phyloP scores from a whole-genome alignment of 1,140 invertebrate genomes.

The Manduca sexta region DNA sequence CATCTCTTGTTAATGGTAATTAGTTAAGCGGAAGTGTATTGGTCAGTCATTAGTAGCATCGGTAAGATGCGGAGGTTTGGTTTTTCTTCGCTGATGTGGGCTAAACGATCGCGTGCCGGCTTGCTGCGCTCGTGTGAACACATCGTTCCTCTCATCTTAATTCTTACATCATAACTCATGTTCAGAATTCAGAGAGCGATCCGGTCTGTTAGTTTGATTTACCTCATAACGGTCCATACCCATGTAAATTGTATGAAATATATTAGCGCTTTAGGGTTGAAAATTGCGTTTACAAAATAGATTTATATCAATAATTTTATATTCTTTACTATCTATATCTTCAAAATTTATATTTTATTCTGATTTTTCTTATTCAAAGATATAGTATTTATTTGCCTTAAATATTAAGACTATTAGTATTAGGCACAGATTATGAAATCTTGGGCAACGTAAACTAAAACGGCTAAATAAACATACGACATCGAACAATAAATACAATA shows the following conservation, averaged over 20 bases:
- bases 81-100: slow-evolving; percentile 41
- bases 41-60: slow-evolving; percentile 54
- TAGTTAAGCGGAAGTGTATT: slow-evolving; percentile 50
- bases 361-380: no score
- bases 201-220: slow-evolving; percentile 38
- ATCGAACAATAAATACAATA: no score
- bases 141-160: slow-evolving; percentile 1
- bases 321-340: no score
- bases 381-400: no score
- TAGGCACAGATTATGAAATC: no score
- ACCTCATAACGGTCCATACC: slow-evolving; percentile 27
- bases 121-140: slow-evolving; percentile 32
- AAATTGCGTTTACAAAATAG: no score
- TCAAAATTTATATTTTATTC: neutral
- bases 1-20: slow-evolving; percentile 25
- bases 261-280: no score
- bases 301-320: no score
- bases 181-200: slow-evolving; percentile 28
- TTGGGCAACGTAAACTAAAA: no score
- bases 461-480: no score
- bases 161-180: slow-evolving; percentile 43
- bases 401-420: no score
- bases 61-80: slow-evolving; percentile 42
- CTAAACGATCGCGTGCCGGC: slow-evolving; percentile 33
- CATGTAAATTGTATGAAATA: no score